Percentiles rank a stretch among this genome's conserved stretches.
phyloP scores from a whole-genome alignment of 2,888 invertebrate species.

The Syritta pipiens region DNA sequence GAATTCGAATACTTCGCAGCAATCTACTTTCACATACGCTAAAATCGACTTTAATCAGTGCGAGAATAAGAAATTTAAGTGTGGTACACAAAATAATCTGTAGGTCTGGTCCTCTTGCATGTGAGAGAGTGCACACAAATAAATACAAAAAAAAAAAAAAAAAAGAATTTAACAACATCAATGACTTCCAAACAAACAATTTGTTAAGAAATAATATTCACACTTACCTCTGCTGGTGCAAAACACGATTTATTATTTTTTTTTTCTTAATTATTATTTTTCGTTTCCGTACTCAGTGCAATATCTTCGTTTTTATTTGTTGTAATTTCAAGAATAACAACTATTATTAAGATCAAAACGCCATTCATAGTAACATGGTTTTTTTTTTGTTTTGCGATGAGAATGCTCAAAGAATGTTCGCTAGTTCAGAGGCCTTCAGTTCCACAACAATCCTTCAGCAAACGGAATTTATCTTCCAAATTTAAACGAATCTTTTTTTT shows the following conservation, averaged over 20 bases:
- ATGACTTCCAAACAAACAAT: slow-evolving; percentile 53
- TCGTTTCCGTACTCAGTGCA: slow-evolving; percentile 56
- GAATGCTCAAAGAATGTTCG: slow-evolving; percentile 48
- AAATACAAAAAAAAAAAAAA: slow-evolving; percentile 24
- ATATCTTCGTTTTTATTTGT: slow-evolving; percentile 43
- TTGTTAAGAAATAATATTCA: slow-evolving; percentile 38
- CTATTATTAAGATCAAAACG: slow-evolving; percentile 29
- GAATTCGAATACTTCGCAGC: slow-evolving; percentile 73
- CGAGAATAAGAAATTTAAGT: slow-evolving; percentile 47
- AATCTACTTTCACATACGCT: slow-evolving; percentile 84
- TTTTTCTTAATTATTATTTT: slow-evolving; percentile 13
- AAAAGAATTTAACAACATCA: slow-evolving; percentile 36
- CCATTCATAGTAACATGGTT: slow-evolving; percentile 13
- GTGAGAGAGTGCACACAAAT: slow-evolving; percentile 14
- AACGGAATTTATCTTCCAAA: slow-evolving; percentile 13
- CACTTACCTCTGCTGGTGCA: slow-evolving; percentile 54
- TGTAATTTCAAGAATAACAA: slow-evolving; percentile 26
- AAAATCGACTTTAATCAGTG: slow-evolving; percentile 86
- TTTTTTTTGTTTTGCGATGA: slow-evolving; percentile 15
- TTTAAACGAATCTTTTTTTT: too few species aligned
- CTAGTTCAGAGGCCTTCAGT: slow-evolving; percentile 21
- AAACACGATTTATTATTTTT: slow-evolving; percentile 37
- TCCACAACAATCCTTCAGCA: slow-evolving; percentile 6
- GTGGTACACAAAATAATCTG: slow-evolving; percentile 43
- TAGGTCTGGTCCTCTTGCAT: slow-evolving; percentile 24